Evolutionary conservation across 1,140 invertebrate genomes (phyloP).

Genomic region (Neodiprion lecontei): DNA sequence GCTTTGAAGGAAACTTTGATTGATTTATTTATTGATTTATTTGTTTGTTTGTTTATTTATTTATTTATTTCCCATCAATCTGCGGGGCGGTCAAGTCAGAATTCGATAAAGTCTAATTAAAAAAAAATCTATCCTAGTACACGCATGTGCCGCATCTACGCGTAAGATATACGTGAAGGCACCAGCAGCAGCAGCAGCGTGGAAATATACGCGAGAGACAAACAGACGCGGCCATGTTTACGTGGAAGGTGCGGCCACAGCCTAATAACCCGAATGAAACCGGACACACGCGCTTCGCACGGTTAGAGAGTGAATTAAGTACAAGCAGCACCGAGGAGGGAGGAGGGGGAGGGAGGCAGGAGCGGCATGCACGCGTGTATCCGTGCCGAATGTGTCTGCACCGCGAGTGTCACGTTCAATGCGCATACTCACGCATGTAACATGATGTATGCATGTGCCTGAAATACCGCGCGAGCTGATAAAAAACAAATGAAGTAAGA

Average conservation of each 20-base stretch:
- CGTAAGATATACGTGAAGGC: slow-evolving; percentile 1
- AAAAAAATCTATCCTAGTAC: too few species aligned
- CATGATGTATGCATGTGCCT: too few species aligned
- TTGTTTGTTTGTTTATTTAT: too few species aligned
- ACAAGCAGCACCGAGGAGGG: neutral
- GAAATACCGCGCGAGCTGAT: too few species aligned
- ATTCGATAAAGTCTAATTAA: too few species aligned
- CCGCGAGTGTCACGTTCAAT: neutral
- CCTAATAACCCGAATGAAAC: slow-evolving; percentile 48
- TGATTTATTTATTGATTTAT: too few species aligned
- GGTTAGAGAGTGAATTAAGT: neutral
- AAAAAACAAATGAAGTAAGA: slow-evolving; percentile 4
- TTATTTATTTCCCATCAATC: too few species aligned
- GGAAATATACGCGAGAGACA: neutral
- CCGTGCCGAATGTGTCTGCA: slow-evolving; percentile 19
- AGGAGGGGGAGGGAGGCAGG: neutral
- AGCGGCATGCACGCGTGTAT: too few species aligned
- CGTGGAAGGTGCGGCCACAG: slow-evolving; percentile 40
- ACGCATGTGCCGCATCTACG: too few species aligned
- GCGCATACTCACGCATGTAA: neutral
- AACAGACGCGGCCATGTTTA: slow-evolving; percentile 23
- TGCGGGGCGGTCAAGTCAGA: too few species aligned
- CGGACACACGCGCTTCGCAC: slow-evolving; percentile 33
- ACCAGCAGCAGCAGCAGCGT: slow-evolving; percentile 19
- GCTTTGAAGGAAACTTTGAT: too few species aligned